A percentile compares a stretch with the other conserved stretches of the same genome.
Conservation (phyloP, 2,888 invertebrate genomes). For the Rhodophaea formosa region DNA sequence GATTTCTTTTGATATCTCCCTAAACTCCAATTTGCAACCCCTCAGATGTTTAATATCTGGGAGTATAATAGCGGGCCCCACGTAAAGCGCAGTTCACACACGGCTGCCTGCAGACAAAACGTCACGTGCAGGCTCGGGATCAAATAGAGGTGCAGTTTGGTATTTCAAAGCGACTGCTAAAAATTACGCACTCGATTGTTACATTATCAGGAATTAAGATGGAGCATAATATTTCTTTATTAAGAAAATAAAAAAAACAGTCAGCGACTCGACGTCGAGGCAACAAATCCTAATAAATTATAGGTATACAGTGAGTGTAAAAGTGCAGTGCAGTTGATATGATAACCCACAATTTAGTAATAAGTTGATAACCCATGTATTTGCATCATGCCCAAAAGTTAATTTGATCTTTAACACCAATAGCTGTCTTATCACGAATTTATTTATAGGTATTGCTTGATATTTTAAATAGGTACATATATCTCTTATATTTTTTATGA, state of each 20-base stretch:
- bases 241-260: too few species aligned
- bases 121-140: slow-evolving; percentile 15
- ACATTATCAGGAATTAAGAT: neutral
- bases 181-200: neutral
- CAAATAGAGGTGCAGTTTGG: slow-evolving; percentile 2
- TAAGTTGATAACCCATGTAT: too few species aligned
- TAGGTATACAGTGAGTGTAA: too few species aligned
- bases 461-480: too few species aligned
- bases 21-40: slow-evolving; percentile 34
- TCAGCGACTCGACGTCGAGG: too few species aligned
- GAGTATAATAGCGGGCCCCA: slow-evolving; percentile 22
- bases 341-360: too few species aligned
- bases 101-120: slow-evolving; percentile 19
- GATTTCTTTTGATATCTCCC: slow-evolving; percentile 36
- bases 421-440: neutral
- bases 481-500: neutral
- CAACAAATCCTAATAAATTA: too few species aligned
- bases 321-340: too few species aligned
- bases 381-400: too few species aligned
- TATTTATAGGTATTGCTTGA: too few species aligned
- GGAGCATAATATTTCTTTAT: too few species aligned
- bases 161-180: slow-evolving; percentile 3
- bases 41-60: slow-evolving; percentile 33
- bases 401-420: too few species aligned
- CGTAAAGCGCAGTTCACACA: slow-evolving; percentile 24